phyloP scores from a whole-genome alignment of 2,797 vertebrate species.

The Mergus octosetaceus region DNA sequence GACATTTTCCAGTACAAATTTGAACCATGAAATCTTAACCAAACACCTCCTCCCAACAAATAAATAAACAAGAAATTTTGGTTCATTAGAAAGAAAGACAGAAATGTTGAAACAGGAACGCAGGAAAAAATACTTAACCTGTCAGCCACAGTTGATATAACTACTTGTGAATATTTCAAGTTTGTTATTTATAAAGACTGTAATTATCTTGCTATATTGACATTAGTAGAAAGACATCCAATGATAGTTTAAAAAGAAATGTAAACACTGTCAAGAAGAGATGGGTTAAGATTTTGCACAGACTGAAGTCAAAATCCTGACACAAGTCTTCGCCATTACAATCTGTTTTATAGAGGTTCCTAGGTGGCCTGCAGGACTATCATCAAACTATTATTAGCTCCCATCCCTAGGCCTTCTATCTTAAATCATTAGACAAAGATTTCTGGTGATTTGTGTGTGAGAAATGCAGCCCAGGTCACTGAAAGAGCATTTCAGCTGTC shows the following conservation, averaged over 20 bases:
- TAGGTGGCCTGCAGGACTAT: background rate
- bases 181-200: background rate
- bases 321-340: background rate
- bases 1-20: conserved; percentile 72
- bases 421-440: background rate
- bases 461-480: background rate
- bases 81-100: background rate
- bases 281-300: background rate
- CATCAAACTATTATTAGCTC: background rate
- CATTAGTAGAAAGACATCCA: background rate
- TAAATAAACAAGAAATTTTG: conserved; percentile 29
- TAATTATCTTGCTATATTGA: background rate
- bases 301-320: background rate
- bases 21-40: conserved; percentile 69
- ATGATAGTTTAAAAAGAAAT: background rate
- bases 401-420: background rate
- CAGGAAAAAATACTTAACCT: background rate
- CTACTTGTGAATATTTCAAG: background rate
- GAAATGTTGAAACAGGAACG: conserved; percentile 1
- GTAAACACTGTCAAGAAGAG: background rate
- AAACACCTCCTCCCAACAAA: background rate
- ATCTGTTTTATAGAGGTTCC: background rate
- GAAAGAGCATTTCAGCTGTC: background rate
- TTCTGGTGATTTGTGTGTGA: background rate
- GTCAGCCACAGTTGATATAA: background rate